Conservation (phyloP, 2,888 invertebrate genomes). For the Stegophylla sp. region DNA sequence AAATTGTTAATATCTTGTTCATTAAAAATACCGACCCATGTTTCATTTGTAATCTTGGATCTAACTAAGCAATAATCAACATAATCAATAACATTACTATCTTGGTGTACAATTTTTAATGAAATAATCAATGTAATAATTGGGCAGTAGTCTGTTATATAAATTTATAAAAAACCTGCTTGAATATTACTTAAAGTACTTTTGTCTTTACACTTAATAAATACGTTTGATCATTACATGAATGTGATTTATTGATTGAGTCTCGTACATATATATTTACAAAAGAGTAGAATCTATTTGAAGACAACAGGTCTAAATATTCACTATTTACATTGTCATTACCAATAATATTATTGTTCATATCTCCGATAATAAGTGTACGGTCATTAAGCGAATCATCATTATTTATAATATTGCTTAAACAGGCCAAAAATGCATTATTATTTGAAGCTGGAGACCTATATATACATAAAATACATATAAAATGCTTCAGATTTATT, state of each 20-base stretch:
- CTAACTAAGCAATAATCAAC: background rate
- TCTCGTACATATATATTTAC: background rate
- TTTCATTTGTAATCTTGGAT: background rate
- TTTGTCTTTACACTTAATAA: background rate
- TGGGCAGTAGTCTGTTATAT: background rate
- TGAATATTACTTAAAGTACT: background rate
- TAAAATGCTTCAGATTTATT: too few relatives aligned
- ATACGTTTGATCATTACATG: background rate
- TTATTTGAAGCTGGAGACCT: background rate
- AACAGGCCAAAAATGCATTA: background rate
- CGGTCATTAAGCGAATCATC: background rate
- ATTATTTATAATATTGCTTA: background rate
- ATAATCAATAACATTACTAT: background rate
- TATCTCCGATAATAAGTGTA: constrained; percentile 1
- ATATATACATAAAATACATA: background rate
- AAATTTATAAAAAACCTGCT: background rate
- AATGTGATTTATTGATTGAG: background rate
- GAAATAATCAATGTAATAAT: background rate
- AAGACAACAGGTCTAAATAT: constrained; percentile 11
- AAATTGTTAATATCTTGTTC: background rate
- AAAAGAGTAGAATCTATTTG: background rate
- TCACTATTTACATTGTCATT: background rate
- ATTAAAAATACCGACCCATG: background rate
- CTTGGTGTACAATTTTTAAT: background rate
- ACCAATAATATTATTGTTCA: background rate